These are phyloP conservation scores for Dexiosoma caninum DNA, from an alignment of 2,888 invertebrate genomes.

Conservation along the genomic window DNA sequence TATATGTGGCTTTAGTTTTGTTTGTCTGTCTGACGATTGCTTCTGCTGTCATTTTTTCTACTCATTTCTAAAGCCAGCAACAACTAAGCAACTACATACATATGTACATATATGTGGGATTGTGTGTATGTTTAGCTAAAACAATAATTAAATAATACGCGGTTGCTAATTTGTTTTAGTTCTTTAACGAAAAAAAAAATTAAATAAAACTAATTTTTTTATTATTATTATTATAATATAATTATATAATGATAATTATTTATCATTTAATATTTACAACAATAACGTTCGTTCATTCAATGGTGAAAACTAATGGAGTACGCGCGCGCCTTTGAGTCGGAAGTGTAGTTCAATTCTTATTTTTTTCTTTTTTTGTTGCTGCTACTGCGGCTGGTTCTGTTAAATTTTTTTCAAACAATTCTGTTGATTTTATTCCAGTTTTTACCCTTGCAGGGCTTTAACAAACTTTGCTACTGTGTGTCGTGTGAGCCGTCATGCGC, in stretches of 20 bases:
- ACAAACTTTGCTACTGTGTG: slow-evolving; percentile 18
- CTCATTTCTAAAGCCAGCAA: slow-evolving; percentile 24
- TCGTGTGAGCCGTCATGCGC: too few relatives aligned
- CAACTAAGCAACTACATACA: neutral
- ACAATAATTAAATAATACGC: slow-evolving; percentile 62
- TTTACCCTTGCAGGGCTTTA: neutral
- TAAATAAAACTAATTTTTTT: slow-evolving; percentile 61
- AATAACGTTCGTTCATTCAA: slow-evolving; percentile 72
- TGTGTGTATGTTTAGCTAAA: slow-evolving; percentile 43
- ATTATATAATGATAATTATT: too few relatives aligned
- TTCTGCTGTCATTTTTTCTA: slow-evolving; percentile 30
- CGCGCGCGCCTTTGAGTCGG: slow-evolving; percentile 65
- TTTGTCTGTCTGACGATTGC: slow-evolving; percentile 8
- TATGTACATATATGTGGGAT: neutral
- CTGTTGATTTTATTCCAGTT: slow-evolving; percentile 17
- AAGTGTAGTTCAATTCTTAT: slow-evolving; percentile 38
- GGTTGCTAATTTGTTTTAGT: slow-evolving; percentile 61
- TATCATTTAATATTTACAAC: slow-evolving; percentile 70
- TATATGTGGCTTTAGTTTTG: neutral
- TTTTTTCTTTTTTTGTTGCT: neutral
- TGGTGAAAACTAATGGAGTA: slow-evolving; percentile 64
- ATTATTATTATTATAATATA: too few relatives aligned
- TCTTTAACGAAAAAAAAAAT: slow-evolving; percentile 46
- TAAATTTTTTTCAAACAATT: slow-evolving; percentile 12
- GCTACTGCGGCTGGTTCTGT: slow-evolving; percentile 9